Evolutionary conservation across 2,797 vertebrate species (phyloP).

Genomic region (Gastrophryne carolinensis): DNA sequence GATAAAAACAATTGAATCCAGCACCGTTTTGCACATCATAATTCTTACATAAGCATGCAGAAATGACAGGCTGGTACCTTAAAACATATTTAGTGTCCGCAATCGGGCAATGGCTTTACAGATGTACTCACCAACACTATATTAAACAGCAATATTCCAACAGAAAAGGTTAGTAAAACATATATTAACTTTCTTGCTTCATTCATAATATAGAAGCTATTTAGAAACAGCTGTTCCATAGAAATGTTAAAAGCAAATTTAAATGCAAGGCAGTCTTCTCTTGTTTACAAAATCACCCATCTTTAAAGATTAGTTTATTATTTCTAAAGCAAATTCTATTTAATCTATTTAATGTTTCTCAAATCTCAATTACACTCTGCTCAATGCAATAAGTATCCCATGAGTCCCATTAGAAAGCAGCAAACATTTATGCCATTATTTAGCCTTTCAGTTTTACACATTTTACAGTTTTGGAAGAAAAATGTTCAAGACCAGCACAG

Average conservation of each 20-base stretch:
- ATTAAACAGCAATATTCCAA: background rate
- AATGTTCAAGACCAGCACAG: too few species aligned
- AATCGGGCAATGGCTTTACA: background rate
- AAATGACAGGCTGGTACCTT: too few species aligned
- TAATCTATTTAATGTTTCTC: conserved; percentile 45
- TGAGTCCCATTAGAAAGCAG: conserved; percentile 41
- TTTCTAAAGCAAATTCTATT: conserved; percentile 49
- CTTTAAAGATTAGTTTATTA: conserved; percentile 50
- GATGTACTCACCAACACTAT: background rate
- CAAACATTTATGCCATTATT: conserved; percentile 30
- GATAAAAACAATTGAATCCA: too few species aligned
- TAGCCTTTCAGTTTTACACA: conserved; percentile 1
- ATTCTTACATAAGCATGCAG: too few species aligned
- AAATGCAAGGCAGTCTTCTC: conserved; percentile 39
- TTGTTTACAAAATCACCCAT: conserved; percentile 49
- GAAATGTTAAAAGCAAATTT: conserved; percentile 39
- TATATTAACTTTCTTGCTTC: background rate
- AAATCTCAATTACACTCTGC: conserved; percentile 42
- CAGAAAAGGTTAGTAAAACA: background rate
- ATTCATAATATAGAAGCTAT: background rate
- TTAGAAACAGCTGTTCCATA: conserved; percentile 39
- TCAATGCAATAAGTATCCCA: conserved; percentile 44
- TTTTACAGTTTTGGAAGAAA: background rate
- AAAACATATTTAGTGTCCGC: too few species aligned
- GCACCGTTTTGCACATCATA: too few species aligned